Evolutionary conservation across 2,888 invertebrate species (phyloP), one percentile per base, ranked within the genome.

Genomic region (Megamerina dolium): DNA sequence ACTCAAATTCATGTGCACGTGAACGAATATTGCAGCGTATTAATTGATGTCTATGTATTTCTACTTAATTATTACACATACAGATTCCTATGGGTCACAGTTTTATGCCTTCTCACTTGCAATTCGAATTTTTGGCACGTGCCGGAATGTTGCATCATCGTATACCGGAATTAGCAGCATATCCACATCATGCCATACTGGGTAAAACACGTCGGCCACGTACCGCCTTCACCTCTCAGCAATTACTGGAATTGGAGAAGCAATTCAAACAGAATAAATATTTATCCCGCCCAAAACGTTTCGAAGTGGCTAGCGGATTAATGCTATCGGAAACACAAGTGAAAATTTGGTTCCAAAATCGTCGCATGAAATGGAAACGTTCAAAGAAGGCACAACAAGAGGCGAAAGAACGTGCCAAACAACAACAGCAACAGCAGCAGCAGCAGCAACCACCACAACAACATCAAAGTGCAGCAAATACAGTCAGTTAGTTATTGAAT

Each of bases 181-280:
- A 70, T 58, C 68, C 70, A 5, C 85, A 85, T 12, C 89, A 90
- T 70, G 87, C 90, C 1, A 77, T 87, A 29, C 73, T 87, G 46
- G 87, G 88, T 5, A 92, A 93, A 74, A 90, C 92, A 30, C 75
- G 93, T 43, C 78, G 99, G 53, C 99, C 99, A 0, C 78, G 99
- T 45, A 99, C 99, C 1, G 97, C 99, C 2, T 99, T 99, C 77
- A 99, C 97, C 2, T 72, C 78, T 0, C 97, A 99, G 66, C 99
- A 99, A 64, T 80, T 99, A 16, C 77, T 99, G 56, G 97, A 99
- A 72, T 75, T 99, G 63, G 99, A 99, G 74, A 90, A 95, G 70
- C 97, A 99, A 75, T 99, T 99, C 77, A 83, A 93, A 49, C 92
- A 95, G 78, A 99, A 96, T 78, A 99, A 99, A 74, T 99, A 99